A percentile compares a stretch with the other conserved stretches of the same genome.
Evolutionary conservation across 37 sponge, comb jelly and placozoan genomes (phyloP).

Genomic region (Lycopodina hypogea): DNA sequence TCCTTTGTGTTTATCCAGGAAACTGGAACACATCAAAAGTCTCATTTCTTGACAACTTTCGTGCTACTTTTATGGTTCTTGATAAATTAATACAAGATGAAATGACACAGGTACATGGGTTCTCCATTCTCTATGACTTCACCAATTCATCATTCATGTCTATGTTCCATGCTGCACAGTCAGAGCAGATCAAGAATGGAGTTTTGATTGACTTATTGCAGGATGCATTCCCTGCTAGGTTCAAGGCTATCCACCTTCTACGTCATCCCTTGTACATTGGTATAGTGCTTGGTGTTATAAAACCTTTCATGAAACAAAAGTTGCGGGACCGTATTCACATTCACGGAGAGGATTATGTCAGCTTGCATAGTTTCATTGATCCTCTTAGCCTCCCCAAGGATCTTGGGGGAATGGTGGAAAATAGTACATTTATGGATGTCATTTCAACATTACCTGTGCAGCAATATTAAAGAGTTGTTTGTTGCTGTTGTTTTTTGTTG

Average conservation of each 20-base stretch:
- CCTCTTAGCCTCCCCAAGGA: conserved; percentile 38
- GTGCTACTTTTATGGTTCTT: conserved; percentile 27
- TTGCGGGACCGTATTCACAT: conserved; percentile 40
- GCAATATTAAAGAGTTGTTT: no score
- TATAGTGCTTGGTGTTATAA: conserved; percentile 35
- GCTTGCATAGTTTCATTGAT: conserved; percentile 33
- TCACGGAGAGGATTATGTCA: conserved; percentile 40
- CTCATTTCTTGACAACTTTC: conserved; percentile 11
- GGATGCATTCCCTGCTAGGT: conserved; percentile 59
- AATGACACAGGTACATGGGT: conserved; percentile 67
- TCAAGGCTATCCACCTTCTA: conserved; percentile 61
- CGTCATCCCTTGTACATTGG: conserved; percentile 67
- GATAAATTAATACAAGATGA: conserved; percentile 67
- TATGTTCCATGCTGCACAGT: conserved; percentile 29
- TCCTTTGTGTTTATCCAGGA: conserved; percentile 5
- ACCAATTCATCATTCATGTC: conserved; percentile 34
- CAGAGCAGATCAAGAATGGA: conserved; percentile 19
- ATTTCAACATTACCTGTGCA: background rate
- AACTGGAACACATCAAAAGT: background rate
- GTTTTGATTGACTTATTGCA: conserved; percentile 49
- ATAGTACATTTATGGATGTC: background rate
- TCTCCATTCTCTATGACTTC: conserved; percentile 36
- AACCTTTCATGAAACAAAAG: conserved; percentile 74
- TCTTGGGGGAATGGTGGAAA: conserved; percentile 26
- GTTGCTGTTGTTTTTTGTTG: no score